phyloP scores from a whole-genome alignment of 2,888 invertebrate genomes.

The Drosophila borborema region DNA sequence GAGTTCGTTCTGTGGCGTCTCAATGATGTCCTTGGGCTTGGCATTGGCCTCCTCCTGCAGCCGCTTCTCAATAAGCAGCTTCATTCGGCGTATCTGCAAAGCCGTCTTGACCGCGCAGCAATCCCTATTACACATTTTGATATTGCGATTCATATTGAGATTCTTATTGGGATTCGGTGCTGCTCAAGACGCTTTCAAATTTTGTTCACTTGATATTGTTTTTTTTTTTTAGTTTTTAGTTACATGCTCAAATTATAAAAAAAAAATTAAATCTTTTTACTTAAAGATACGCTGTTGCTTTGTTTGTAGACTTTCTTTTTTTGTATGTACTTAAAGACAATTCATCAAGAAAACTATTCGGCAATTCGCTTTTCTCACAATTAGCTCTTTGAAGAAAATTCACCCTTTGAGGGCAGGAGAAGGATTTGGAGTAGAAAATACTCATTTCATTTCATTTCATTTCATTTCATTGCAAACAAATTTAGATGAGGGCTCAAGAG shows the following conservation, averaged over 20 bases:
- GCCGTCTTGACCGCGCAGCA: slow-evolving; percentile 59
- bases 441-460: no score
- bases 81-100: slow-evolving; percentile 40
- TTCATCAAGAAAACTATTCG: no score
- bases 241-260: not conserved
- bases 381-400: no score
- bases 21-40: slow-evolving; percentile 24
- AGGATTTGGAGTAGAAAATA: no score
- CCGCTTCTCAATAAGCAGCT: slow-evolving; percentile 20
- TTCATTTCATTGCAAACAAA: no score
- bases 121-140: slow-evolving; percentile 54
- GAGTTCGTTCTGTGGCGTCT: slow-evolving; percentile 46
- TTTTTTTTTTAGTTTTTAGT: not conserved
- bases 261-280: not conserved
- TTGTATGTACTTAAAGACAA: no score
- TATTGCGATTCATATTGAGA: slow-evolving; percentile 4
- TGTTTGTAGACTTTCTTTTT: no score
- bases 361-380: no score
- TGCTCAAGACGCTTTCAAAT: not conserved
- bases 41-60: slow-evolving; percentile 25
- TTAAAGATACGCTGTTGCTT: not conserved
- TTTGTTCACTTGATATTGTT: not conserved
- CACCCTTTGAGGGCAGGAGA: no score
- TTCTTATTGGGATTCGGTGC: not conserved
- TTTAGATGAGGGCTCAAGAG: not conserved